These are phyloP conservation scores for Megalops atlanticus DNA, from an alignment of 2,113 vertebrate species.

Conservation along the genomic window DNA sequence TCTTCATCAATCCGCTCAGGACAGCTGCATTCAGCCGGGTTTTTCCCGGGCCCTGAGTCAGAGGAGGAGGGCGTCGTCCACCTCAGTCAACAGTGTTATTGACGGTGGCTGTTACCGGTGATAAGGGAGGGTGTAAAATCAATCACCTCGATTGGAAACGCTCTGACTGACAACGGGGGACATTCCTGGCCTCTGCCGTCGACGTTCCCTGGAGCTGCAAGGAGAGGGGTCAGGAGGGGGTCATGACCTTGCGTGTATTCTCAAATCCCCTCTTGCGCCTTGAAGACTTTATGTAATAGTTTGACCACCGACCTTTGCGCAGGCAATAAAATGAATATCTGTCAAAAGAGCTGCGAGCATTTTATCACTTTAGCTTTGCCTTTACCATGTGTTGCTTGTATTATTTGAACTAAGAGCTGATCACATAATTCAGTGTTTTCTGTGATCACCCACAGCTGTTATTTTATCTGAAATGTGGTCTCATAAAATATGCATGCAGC, in stretches of 20 bases:
- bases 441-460: not conserved
- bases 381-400: not conserved
- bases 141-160: conserved; percentile 54
- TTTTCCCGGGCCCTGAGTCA: conserved; percentile 7
- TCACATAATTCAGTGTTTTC: conserved; percentile 20
- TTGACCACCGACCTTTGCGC: conserved; percentile 13
- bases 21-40: conserved; percentile 6
- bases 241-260: conserved; percentile 21
- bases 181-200: not conserved
- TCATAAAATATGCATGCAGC: not conserved
- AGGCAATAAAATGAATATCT: conserved; percentile 4
- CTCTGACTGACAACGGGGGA: not conserved
- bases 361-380: not conserved
- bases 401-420: conserved; percentile 7
- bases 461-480: not conserved
- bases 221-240: not conserved
- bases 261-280: not conserved
- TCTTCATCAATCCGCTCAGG: conserved; percentile 1
- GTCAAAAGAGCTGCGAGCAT: not conserved
- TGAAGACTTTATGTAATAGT: conserved; percentile 8
- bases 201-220: not conserved
- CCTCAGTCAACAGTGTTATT: conserved; percentile 45
- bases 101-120: conserved; percentile 55
- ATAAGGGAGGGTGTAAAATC: conserved; percentile 65
- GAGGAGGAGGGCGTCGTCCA: conserved; percentile 19